A percentile compares a stretch with the other conserved stretches of the same genome.
phyloP scores from a whole-genome alignment of 1,140 invertebrate genomes.

The Calosoma granatense region DNA sequence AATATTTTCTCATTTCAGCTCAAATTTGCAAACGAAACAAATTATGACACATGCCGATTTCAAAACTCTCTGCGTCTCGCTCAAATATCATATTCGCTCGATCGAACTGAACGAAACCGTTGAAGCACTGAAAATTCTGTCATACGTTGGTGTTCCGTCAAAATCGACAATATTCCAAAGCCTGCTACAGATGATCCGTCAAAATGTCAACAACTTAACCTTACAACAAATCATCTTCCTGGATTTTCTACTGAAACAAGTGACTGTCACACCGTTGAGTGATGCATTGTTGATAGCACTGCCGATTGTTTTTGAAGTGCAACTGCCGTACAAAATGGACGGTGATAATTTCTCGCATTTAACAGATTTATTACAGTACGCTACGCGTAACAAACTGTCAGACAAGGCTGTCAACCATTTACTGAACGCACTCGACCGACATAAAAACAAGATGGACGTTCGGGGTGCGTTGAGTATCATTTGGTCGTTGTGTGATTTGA shows the following conservation, averaged over 20 bases:
- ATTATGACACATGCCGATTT: conserved; percentile 35
- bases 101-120: conserved; percentile 43
- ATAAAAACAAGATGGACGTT: conserved; percentile 34
- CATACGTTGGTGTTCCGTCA: conserved; percentile 41
- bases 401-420: conserved; percentile 38
- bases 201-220: conserved; percentile 46
- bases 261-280: conserved; percentile 39
- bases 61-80: conserved; percentile 34
- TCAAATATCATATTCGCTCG: conserved; percentile 40
- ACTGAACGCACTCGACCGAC: conserved; percentile 35
- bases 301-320: conserved; percentile 49
- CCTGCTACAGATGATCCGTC: conserved; percentile 46
- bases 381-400: conserved; percentile 37
- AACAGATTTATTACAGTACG: conserved; percentile 40
- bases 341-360: conserved; percentile 37
- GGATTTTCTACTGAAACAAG: conserved; percentile 41
- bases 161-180: conserved; percentile 46
- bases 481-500: conserved; percentile 38
- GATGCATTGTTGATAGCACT: conserved; percentile 48
- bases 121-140: conserved; percentile 43
- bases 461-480: conserved; percentile 37
- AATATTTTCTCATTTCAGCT: conserved; percentile 20
- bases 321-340: conserved; percentile 43
- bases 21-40: conserved; percentile 21
- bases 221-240: conserved; percentile 49